phyloP scores from a whole-genome alignment of 2,888 invertebrate genomes.

The Auanema sp. region DNA sequence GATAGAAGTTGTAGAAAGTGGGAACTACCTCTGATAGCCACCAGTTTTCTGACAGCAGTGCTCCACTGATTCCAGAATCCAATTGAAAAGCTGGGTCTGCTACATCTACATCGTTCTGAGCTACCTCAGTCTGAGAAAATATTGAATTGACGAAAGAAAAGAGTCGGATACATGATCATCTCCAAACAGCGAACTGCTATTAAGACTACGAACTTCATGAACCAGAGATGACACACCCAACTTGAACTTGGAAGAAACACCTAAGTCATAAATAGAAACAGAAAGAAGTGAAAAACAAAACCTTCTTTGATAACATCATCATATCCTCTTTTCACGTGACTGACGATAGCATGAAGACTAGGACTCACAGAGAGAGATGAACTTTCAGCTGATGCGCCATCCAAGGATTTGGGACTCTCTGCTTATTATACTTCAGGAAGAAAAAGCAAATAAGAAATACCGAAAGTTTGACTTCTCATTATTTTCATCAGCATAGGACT shows the following conservation, averaged over 20 bases:
- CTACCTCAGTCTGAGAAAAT: neutral
- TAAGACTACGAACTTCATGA: conserved; percentile 34
- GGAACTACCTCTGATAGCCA: conserved; percentile 46
- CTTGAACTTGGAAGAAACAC: conserved; percentile 31
- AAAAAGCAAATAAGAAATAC: conserved; percentile 20
- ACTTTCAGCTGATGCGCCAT: conserved; percentile 1
- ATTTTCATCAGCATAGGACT: conserved; percentile 53
- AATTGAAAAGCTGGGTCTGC: conserved; percentile 53
- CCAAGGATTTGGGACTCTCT: conserved; percentile 16
- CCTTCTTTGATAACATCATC: conserved; percentile 45
- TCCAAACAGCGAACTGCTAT: conserved; percentile 34
- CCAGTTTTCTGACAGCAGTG: conserved; percentile 43
- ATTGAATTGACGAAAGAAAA: neutral
- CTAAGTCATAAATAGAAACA: conserved; percentile 16
- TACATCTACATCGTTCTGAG: conserved; percentile 22
- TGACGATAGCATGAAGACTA: conserved; percentile 53
- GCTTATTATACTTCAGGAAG: conserved; percentile 2
- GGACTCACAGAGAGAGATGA: conserved; percentile 27
- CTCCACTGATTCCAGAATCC: conserved; percentile 47
- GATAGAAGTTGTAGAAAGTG: conserved; percentile 11
- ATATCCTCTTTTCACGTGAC: conserved; percentile 54
- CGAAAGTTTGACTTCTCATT: conserved; percentile 47
- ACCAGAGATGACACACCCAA: conserved; percentile 32
- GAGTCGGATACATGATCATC: conserved; percentile 21
- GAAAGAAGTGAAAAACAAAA: neutral